Percentiles rank a stretch among this genome's conserved stretches.
These are phyloP conservation scores for Euzetes globulus DNA, from an alignment of 2,888 invertebrate species.

Conservation along the genomic window DNA sequence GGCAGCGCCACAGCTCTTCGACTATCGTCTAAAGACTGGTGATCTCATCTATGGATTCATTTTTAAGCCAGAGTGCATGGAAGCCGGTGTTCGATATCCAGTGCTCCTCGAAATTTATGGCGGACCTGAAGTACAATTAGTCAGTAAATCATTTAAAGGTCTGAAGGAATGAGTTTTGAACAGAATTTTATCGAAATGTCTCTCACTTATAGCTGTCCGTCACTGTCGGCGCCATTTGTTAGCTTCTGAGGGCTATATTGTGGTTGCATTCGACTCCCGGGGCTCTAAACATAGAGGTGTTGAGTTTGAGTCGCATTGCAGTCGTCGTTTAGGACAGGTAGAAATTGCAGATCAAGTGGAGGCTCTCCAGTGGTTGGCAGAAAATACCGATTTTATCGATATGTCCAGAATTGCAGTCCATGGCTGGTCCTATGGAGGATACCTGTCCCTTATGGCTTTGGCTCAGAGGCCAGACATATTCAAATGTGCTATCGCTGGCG, in stretches of 20 bases:
- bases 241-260: conserved; percentile 90
- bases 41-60: conserved; percentile 75
- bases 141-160: conserved; percentile 80
- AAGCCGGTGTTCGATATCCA: conserved; percentile 65
- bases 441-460: conserved; percentile 86
- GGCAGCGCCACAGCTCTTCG: conserved; percentile 64
- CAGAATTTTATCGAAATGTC: not conserved
- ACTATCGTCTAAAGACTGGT: conserved; percentile 60
- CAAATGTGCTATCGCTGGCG: conserved; percentile 87
- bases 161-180: conserved; percentile 48
- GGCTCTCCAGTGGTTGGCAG: conserved; percentile 75
- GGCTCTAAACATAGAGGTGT: conserved; percentile 90
- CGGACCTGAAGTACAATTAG: conserved; percentile 95
- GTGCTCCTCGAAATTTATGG: conserved; percentile 95
- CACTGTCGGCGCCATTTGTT: conserved; percentile 89
- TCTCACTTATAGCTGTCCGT: conserved; percentile 63
- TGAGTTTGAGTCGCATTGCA: conserved; percentile 81
- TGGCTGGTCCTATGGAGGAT: conserved; percentile 98
- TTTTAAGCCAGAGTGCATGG: conserved; percentile 59
- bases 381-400: conserved; percentile 79
- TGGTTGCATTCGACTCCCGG: conserved; percentile 87
- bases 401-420: conserved; percentile 85
- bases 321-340: conserved; percentile 62
- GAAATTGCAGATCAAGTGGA: conserved; percentile 57
- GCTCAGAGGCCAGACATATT: conserved; percentile 87